A percentile compares a stretch with the other conserved stretches of the same genome.
These are phyloP conservation scores for Anas flavirostris DNA, from an alignment of 2,797 vertebrate species.

Conservation along the genomic window DNA sequence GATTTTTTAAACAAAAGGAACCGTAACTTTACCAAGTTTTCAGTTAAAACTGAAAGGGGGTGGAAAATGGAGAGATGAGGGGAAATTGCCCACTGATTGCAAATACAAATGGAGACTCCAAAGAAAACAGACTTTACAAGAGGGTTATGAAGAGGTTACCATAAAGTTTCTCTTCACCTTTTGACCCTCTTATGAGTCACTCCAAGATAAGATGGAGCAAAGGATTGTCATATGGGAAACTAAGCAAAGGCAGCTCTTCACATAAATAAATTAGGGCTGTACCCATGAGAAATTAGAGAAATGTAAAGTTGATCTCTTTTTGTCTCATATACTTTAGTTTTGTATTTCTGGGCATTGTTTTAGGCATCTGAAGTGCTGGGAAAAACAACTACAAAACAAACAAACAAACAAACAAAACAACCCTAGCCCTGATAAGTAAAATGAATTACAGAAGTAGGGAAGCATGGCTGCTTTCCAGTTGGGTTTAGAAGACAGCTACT, in stretches of 20 bases:
- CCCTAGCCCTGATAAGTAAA: not conserved
- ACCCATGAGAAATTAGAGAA: not conserved
- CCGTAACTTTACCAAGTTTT: not conserved
- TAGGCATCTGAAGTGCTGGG: not conserved
- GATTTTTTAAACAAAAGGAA: not conserved
- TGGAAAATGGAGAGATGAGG: not conserved
- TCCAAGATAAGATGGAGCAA: constrained; percentile 40
- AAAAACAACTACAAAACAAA: not conserved
- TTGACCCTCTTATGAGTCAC: constrained; percentile 54
- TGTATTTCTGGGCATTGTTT: constrained; percentile 6
- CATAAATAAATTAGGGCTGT: not conserved
- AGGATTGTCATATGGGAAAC: constrained; percentile 30
- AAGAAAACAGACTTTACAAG: not conserved
- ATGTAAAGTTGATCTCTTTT: constrained; percentile 1
- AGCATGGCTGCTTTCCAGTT: not conserved
- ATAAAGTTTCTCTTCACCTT: constrained; percentile 21
- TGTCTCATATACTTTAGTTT: not conserved
- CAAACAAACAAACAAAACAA: not conserved
- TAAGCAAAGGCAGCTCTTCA: not conserved
- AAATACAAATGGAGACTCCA: not conserved
- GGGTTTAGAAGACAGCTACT: not conserved
- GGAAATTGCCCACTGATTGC: not conserved
- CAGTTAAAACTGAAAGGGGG: not conserved
- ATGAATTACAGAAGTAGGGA: not conserved
- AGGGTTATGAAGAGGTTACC: constrained; percentile 24